These are phyloP conservation scores for Hololepta plana DNA, from an alignment of 2,888 invertebrate genomes.

Conservation along the genomic window DNA sequence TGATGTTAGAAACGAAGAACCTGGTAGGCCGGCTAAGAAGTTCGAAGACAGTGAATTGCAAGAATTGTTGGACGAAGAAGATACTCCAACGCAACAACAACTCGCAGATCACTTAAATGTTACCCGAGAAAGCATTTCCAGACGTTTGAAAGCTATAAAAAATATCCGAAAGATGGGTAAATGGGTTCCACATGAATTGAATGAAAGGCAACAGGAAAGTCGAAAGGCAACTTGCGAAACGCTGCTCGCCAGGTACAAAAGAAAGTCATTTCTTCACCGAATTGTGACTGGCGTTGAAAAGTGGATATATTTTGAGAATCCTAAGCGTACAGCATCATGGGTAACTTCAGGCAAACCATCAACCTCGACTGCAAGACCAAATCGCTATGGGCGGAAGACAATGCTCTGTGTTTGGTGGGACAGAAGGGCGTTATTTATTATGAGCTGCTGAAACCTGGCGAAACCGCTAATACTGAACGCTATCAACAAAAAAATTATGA, in stretches of 20 bases:
- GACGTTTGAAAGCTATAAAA: conserved; percentile 13
- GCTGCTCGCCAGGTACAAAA: conserved; percentile 2
- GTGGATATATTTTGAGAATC: too few relatives aligned
- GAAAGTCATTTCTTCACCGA: too few relatives aligned
- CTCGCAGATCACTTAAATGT: conserved; percentile 8
- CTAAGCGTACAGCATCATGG: too few relatives aligned
- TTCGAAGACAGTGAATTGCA: too few relatives aligned
- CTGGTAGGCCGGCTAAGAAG: conserved; percentile 4
- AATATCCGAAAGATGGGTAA: conserved; percentile 12
- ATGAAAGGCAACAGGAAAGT: conserved; percentile 9
- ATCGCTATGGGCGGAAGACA: conserved; percentile 10
- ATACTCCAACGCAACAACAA: conserved; percentile 5
- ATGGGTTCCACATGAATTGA: conserved; percentile 13
- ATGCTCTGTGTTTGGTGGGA: conserved; percentile 12
- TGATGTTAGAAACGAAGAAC: conserved; percentile 7
- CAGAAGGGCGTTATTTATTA: conserved; percentile 10
- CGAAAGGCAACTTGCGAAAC: too few relatives aligned
- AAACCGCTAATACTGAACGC: too few relatives aligned
- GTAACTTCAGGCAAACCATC: conserved; percentile 6
- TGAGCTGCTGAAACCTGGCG: conserved; percentile 9
- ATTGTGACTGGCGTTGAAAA: conserved; percentile 9
- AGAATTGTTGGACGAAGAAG: conserved; percentile 4
- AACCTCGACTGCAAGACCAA: conserved; percentile 10
- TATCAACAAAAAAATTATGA: too few relatives aligned
- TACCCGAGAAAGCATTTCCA: conserved; percentile 10